phyloP scores from a whole-genome alignment of 2,888 invertebrate genomes.

The Phyllotreta cruciferae region DNA sequence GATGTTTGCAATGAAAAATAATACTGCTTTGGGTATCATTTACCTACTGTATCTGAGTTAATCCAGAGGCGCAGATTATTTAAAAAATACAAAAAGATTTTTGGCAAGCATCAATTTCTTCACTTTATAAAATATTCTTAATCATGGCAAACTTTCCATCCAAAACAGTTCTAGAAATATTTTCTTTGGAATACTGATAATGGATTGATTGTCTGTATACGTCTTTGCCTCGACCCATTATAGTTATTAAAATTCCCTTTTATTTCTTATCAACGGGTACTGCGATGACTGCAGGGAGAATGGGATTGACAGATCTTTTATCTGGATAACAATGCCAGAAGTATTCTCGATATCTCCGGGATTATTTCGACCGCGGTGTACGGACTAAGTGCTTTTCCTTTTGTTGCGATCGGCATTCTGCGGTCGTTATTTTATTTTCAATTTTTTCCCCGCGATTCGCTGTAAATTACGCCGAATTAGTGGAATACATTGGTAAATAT shows the following conservation, averaged over 20 bases:
- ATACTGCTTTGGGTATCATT: too few relatives aligned
- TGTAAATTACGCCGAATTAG: too few relatives aligned
- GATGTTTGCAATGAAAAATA: slow-evolving; percentile 37
- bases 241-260: slow-evolving; percentile 49
- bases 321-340: slow-evolving; percentile 25
- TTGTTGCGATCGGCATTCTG: neutral
- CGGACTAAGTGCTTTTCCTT: slow-evolving; percentile 25
- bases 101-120: too few relatives aligned
- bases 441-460: too few relatives aligned
- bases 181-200: too few relatives aligned
- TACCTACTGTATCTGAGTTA: neutral
- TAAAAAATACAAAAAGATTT: too few relatives aligned
- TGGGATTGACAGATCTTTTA: slow-evolving; percentile 36
- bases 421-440: too few relatives aligned
- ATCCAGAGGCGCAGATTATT: neutral
- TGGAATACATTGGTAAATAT: too few relatives aligned
- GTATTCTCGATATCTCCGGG: slow-evolving; percentile 31
- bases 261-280: slow-evolving; percentile 36
- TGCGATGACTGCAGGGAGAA: slow-evolving; percentile 21
- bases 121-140: too few relatives aligned
- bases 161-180: slow-evolving; percentile 4
- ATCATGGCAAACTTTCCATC: neutral
- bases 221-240: slow-evolving; percentile 39
- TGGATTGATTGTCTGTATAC: neutral
- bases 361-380: slow-evolving; percentile 20